Evolutionary conservation across 2,113 vertebrate species (phyloP).

Genomic region (Harpagus bidentatus): DNA sequence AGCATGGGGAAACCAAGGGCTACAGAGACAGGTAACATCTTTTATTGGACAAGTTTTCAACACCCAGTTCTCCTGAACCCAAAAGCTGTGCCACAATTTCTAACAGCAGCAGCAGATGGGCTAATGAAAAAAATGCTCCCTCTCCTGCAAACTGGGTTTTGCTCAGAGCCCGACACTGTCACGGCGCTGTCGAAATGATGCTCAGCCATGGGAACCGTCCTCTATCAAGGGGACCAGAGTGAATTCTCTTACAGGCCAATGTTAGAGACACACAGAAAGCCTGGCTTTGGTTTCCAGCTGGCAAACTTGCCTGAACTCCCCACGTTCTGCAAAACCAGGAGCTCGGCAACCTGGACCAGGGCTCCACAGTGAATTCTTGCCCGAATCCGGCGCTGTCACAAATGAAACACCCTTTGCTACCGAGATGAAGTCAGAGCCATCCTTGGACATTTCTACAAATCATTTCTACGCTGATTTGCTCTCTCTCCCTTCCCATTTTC

Average conservation of each 20-base stretch:
- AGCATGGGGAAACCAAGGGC: not conserved
- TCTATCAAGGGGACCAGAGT: not conserved
- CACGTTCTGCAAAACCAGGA: not conserved
- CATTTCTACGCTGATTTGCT: not conserved
- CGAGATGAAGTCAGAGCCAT: not conserved
- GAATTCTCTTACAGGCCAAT: not conserved
- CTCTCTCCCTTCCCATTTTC: not conserved
- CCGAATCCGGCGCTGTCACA: not conserved
- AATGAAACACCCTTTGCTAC: not conserved
- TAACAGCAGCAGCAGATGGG: not conserved
- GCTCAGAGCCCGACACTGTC: rapidly evolving
- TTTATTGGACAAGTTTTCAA: not conserved
- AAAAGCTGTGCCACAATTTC: not conserved
- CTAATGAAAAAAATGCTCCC: not conserved
- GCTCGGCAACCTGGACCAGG: not conserved
- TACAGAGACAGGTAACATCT: not conserved
- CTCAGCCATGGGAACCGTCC: not conserved
- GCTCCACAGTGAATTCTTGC: rapidly evolving
- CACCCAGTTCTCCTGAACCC: not conserved
- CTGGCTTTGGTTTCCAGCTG: not conserved
- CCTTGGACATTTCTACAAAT: not conserved
- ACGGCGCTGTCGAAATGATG: not conserved
- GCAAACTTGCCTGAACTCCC: not conserved
- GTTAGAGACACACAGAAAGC: rapidly evolving
- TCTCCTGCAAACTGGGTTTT: not conserved